Conservation (phyloP, 1,140 invertebrate genomes). For the Trichonephila clavipes region DNA sequence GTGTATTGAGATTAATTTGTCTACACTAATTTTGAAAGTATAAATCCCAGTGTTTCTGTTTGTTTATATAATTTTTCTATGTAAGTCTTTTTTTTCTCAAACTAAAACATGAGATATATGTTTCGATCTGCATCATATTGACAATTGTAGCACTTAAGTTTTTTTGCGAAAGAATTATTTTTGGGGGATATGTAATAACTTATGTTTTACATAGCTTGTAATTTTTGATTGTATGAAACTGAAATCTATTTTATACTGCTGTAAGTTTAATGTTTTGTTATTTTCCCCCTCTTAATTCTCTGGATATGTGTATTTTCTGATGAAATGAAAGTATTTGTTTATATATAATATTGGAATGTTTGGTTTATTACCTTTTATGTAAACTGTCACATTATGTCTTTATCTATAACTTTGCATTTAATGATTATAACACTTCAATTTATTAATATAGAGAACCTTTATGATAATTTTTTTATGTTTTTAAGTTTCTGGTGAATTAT, state of each 20-base stretch:
- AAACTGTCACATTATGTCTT: not conserved
- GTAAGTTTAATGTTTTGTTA: not conserved
- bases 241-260: not conserved
- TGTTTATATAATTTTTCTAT: not conserved
- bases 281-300: not conserved
- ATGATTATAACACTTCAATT: not conserved
- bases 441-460: not conserved
- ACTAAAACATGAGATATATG: not conserved
- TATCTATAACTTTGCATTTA: slow-evolving; percentile 11
- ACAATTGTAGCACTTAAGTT: not conserved
- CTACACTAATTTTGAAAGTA: not conserved
- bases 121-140: not conserved
- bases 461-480: not conserved
- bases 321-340: not conserved
- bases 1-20: slow-evolving; percentile 17
- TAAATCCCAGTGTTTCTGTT: slow-evolving; percentile 1
- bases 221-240: not conserved
- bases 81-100: not conserved
- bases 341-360: not conserved
- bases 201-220: slow-evolving; percentile 14
- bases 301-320: slow-evolving; percentile 1
- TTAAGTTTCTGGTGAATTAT: not conserved
- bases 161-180: not conserved
- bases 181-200: not conserved
- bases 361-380: not conserved